Base-by-base conservation (phyloP, 2,888 invertebrate species). In the Ceratothoa steindachneri region DNA sequence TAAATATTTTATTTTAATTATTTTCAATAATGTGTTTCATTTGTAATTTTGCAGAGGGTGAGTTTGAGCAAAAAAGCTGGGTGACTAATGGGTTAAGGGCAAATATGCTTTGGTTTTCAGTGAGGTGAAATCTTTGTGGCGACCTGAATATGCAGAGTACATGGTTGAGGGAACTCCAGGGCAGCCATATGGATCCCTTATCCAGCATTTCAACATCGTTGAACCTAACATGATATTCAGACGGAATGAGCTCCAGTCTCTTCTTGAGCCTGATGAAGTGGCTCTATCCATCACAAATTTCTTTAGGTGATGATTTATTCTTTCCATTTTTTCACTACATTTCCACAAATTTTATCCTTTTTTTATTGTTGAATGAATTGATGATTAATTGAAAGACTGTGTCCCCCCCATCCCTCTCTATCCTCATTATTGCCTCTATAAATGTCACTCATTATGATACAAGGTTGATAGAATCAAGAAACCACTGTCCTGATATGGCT, bases 111-210 rank as follows among this genome's bases (percentile, higher is more conserved):
- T n/a, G n/a, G n/a, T n/a, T 82, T 85, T 73, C 84, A 88, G 90
- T 24, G 82, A 88, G 82, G 91, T 91, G 0, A 93, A 93, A 83
- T 93, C 93, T 0, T 85, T 96, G 55, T 99, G 99, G 99, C 89
- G 97, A 69, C 98, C 98, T 0, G 99, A 99, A 85, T 99, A 95
- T 87, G 98, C 95, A 1, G 91, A 93, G n/a, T 99, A 97, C 83
- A 98, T 99, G 97, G 89, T 97, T 74, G 97, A 99, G 87, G 98
- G 98, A 22, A 99, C 99, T 0, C 99, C 99, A 0, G 98, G 99
- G 0, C 90, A 91, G 82, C 95, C 95, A 0, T 98, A 97, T 82
- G 97, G 97, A 5, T 95, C 95, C 0, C 87, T 96, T 15, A 87
- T 98, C 83, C 96, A 96, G 4, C 96, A 98, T 86, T 97, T 99